Percentiles rank a stretch among this genome's conserved stretches.
Conservation (phyloP, 2,113 vertebrate species). For the Melanotaenia duboulayi region DNA sequence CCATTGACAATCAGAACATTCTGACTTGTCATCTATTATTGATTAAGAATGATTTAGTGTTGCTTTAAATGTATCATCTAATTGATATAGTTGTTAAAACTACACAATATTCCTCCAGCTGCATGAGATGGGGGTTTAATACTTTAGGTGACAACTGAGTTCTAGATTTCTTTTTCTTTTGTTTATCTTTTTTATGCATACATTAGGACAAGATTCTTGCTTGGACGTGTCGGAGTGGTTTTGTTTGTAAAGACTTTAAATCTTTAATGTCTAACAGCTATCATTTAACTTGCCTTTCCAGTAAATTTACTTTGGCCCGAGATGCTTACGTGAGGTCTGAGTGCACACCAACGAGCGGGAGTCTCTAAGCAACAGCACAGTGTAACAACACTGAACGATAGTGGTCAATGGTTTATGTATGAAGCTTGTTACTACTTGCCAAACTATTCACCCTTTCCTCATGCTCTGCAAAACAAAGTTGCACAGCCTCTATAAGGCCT, state of each 20-base stretch:
- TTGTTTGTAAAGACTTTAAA: background rate
- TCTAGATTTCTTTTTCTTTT: background rate
- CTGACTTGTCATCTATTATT: too few relatives aligned
- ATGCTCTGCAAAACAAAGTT: slow-evolving; percentile 30
- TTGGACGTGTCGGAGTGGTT: background rate
- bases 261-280: background rate
- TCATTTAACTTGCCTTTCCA: background rate
- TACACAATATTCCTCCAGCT: background rate
- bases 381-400: slow-evolving; percentile 1
- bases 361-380: slow-evolving; percentile 28
- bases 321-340: slow-evolving; percentile 13
- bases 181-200: background rate
- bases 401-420: background rate
- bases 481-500: slow-evolving; percentile 1
- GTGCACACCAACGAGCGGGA: slow-evolving; percentile 2
- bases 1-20: too few relatives aligned
- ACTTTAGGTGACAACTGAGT: background rate
- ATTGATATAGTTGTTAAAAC: background rate
- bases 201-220: background rate
- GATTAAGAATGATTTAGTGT: too few relatives aligned
- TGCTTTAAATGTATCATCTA: too few relatives aligned
- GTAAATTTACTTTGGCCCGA: slow-evolving; percentile 19
- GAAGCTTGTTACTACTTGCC: slow-evolving; percentile 50
- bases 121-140: background rate
- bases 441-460: slow-evolving; percentile 40